Evolutionary conservation across 2,113 vertebrate genomes (phyloP), one percentile per base, ranked within the genome.

Genomic region (Lepisosteus osseus): DNA sequence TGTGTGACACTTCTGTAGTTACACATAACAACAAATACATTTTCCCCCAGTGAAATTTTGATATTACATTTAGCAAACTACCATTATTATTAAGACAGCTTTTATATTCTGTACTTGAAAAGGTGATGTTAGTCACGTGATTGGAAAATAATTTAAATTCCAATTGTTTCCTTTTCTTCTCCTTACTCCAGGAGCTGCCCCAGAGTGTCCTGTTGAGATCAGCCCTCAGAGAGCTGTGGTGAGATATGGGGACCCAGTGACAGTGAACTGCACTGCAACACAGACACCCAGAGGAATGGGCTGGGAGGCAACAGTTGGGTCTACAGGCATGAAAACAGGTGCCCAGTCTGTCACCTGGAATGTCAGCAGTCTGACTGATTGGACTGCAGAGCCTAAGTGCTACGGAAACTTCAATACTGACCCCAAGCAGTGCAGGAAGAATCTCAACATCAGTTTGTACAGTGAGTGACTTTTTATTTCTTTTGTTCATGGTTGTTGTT

Each of bases 391-490:
- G 0, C 41, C 82, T 3, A 0, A 2, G 0, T 90, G 89, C 79
- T 88, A 0, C 63, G 0, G 55, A 0, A 80, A 55, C 40, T 0
- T 1, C 2, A 0, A 0, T 6, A 83, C 82, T 3, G 3, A 0
- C 0, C 3, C 76, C 51, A 0, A 0, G 1, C 74, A 72, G 0
- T 7, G 73, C 68, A 0, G 0, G 2, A 0, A 65, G 75, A 0
- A 0, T 0, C 0, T 80, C 1, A 0, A 44, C 12, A 2, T 90
- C 80, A 71, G 0, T 0, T 12, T 92, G 45, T 90, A 89, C 73
- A 77, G 89, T 90, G 66, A 86, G 87, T 82, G n/a, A 47, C 56
- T 62, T 51, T 72, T 69, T 43, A 54, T 14, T 55, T 65, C 57
- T 3, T 3, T n/a, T 65, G 8, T 15, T 43, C 42, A 3, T 3